Evolutionary conservation across 2,888 invertebrate species (phyloP).

Genomic region (Mimumesa dahlbomi): DNA sequence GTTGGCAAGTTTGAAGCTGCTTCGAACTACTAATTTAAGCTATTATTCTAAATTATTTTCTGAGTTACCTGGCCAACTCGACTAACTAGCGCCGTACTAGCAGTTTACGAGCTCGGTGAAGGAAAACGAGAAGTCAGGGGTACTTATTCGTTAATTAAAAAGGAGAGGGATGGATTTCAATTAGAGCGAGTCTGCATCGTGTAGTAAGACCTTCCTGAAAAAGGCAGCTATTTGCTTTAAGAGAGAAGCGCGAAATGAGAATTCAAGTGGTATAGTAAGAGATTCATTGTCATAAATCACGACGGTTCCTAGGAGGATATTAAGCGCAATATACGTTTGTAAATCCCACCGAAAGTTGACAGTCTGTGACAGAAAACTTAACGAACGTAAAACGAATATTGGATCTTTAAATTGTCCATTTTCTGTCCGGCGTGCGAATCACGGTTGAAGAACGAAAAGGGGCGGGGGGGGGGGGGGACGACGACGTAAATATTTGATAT

Average conservation of each 20-base stretch:
- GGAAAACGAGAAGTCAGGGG: background rate
- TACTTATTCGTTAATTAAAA: slow-evolving; percentile 44
- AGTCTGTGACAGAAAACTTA: background rate
- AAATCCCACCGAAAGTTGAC: slow-evolving; percentile 2
- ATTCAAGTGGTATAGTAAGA: slow-evolving; percentile 25
- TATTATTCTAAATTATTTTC: slow-evolving; percentile 15
- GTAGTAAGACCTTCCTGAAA: slow-evolving; percentile 3
- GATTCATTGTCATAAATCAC: slow-evolving; percentile 28
- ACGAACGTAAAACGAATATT: too few relatives aligned
- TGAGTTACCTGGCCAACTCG: background rate
- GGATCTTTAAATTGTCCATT: too few relatives aligned
- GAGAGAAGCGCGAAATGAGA: slow-evolving; percentile 27
- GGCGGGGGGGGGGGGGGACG: too few relatives aligned
- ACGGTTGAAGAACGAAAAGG: too few relatives aligned
- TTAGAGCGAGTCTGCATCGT: slow-evolving; percentile 25
- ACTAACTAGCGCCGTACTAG: background rate
- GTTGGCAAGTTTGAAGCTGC: background rate
- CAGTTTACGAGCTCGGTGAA: slow-evolving; percentile 14
- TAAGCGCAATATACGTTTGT: background rate
- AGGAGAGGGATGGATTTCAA: slow-evolving; percentile 46
- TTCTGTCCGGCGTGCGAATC: too few relatives aligned
- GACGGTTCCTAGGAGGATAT: slow-evolving; percentile 9
- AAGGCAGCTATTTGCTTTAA: slow-evolving; percentile 2
- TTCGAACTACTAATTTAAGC: background rate
- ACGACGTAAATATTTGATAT: background rate